Evolutionary conservation across 2,888 invertebrate species (phyloP).

Genomic region (Protonemura montana): DNA sequence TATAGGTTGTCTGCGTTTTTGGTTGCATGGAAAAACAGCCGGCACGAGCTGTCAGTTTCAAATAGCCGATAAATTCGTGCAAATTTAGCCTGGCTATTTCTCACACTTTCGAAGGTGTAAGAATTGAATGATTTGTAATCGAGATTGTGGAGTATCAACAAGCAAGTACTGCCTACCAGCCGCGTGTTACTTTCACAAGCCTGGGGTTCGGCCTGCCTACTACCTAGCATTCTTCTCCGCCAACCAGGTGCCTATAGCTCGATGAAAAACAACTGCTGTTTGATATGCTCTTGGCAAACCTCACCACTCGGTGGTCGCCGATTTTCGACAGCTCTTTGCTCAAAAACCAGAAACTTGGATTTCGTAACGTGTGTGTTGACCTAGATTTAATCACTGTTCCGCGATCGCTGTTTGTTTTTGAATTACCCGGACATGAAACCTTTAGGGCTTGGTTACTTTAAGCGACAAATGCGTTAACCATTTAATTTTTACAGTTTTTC

Average conservation of each 20-base stretch:
- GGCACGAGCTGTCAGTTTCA: slow-evolving; percentile 1
- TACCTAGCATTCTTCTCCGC: neutral
- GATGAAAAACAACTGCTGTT: neutral
- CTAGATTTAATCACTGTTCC: neutral
- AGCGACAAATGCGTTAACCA: too few relatives aligned
- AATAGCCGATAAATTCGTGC: slow-evolving; percentile 17
- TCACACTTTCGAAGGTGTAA: slow-evolving; percentile 23
- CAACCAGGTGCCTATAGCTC: neutral
- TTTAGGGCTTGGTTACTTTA: too few relatives aligned
- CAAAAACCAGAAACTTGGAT: neutral
- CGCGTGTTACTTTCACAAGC: slow-evolving; percentile 17
- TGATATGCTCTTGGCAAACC: neutral
- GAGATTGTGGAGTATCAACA: neutral
- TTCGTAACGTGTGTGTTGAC: neutral
- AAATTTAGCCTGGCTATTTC: neutral
- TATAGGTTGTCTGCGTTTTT: neutral
- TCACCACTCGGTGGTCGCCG: neutral
- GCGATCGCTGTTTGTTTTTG: neutral
- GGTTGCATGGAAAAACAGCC: neutral
- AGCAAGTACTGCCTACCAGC: neutral
- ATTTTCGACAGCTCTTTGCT: neutral
- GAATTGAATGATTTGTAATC: slow-evolving; percentile 23
- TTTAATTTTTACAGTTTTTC: too few relatives aligned
- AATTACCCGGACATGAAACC: neutral
- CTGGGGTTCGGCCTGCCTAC: neutral